Evolutionary conservation across 35 echinoderm and acorn worm species (phyloP).

Genomic region (Ptychodera flava): DNA sequence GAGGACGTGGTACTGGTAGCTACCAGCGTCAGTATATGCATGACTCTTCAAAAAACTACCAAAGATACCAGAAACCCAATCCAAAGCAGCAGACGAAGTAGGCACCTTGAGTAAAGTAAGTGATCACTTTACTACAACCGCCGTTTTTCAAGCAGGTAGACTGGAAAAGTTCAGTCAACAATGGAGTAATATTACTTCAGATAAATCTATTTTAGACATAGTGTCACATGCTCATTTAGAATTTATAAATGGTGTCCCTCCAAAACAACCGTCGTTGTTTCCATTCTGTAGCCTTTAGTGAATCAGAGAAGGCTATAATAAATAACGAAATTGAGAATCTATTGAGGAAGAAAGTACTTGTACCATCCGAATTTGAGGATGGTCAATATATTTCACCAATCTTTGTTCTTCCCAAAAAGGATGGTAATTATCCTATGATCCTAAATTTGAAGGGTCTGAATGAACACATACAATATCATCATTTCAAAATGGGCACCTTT

Average conservation of each 20-base stretch:
- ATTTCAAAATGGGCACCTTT: slow-evolving; percentile 28
- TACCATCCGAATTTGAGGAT: no score
- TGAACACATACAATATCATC: neutral
- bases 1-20: no score
- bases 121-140: neutral
- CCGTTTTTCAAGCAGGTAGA: slow-evolving; percentile 7
- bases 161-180: slow-evolving; percentile 7
- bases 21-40: slow-evolving; percentile 11
- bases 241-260: slow-evolving; percentile 6
- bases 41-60: slow-evolving; percentile 6
- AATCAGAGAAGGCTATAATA: no score
- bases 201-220: slow-evolving; percentile 29
- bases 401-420: slow-evolving; percentile 24
- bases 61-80: neutral
- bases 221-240: no score
- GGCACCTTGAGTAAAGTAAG: slow-evolving; percentile 3
- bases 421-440: no score
- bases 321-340: no score
- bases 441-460: slow-evolving; percentile 5
- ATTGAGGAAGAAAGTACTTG: no score
- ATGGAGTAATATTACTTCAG: slow-evolving; percentile 23
- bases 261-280: no score
- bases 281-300: no score
- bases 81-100: slow-evolving; percentile 20
- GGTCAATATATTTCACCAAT: slow-evolving; percentile 27